phyloP scores from a whole-genome alignment of 1,140 invertebrate species.

The Coboldia fuscipes region DNA sequence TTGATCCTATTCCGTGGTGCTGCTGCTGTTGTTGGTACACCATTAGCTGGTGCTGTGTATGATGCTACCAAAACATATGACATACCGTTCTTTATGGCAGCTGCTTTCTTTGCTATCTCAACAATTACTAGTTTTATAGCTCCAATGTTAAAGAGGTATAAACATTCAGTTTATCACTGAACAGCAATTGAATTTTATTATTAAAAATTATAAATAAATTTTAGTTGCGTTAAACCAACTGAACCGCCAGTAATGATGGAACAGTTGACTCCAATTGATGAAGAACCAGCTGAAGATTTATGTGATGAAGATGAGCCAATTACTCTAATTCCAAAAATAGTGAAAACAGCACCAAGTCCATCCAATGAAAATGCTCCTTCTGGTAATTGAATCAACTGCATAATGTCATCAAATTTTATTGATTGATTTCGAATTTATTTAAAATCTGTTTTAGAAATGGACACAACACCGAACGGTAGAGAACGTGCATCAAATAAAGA shows the following conservation, averaged over 20 bases:
- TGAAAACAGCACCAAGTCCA: constrained; percentile 38
- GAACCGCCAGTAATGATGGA: constrained; percentile 36
- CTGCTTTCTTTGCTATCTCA: constrained; percentile 64
- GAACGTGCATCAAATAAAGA: too few species aligned
- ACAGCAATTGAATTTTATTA: background rate
- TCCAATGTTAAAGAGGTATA: constrained; percentile 44
- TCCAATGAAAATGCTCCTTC: constrained; percentile 12
- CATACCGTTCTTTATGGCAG: constrained; percentile 82
- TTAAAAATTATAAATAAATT: constrained; percentile 7
- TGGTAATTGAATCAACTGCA: constrained; percentile 5
- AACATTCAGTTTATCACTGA: background rate
- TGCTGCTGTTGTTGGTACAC: constrained; percentile 69
- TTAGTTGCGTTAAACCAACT: constrained; percentile 22
- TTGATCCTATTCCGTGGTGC: constrained; percentile 85
- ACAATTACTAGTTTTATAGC: constrained; percentile 70
- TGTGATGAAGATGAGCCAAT: constrained; percentile 43
- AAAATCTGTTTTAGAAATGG: constrained; percentile 5
- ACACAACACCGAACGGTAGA: background rate
- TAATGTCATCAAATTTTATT: background rate
- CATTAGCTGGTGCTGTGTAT: constrained; percentile 65
- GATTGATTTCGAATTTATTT: constrained; percentile 8
- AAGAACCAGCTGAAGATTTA: constrained; percentile 58
- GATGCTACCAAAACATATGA: constrained; percentile 70
- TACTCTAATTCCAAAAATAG: constrained; percentile 41
- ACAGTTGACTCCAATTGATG: constrained; percentile 54